Evolutionary conservation across 2,888 invertebrate species (phyloP).

Genomic region (Drosophila leonis): DNA sequence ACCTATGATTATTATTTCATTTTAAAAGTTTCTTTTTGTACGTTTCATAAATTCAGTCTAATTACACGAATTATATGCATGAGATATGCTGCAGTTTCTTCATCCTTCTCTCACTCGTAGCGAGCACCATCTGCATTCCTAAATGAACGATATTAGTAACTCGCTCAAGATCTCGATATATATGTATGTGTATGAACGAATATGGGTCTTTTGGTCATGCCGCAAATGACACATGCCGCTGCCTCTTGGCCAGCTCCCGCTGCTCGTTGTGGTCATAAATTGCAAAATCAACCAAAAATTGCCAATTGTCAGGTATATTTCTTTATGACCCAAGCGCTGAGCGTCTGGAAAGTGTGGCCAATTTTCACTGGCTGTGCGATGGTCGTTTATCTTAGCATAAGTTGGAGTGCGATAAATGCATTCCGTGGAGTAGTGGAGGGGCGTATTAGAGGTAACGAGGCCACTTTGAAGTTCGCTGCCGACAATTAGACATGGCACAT

Average conservation of each 20-base stretch:
- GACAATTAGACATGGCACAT: constrained; percentile 84
- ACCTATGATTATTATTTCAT: not conserved
- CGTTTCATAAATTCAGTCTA: not conserved
- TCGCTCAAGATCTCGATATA: constrained; percentile 3
- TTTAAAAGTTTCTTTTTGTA: no score
- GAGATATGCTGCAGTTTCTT: not conserved
- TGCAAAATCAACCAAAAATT: constrained; percentile 75
- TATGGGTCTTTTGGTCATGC: constrained; percentile 71
- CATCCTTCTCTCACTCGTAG: no score
- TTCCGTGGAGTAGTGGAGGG: constrained; percentile 57
- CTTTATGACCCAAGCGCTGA: constrained; percentile 41
- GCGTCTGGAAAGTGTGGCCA: constrained; percentile 71
- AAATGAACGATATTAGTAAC: not conserved
- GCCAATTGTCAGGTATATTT: constrained; percentile 62
- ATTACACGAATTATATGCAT: not conserved
- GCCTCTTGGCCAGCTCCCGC: constrained; percentile 9
- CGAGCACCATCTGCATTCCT: not conserved
- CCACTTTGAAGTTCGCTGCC: constrained; percentile 65
- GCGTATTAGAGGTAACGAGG: constrained; percentile 12
- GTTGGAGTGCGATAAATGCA: constrained; percentile 83
- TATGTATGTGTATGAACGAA: constrained; percentile 27
- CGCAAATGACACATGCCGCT: constrained; percentile 43
- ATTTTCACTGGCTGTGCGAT: constrained; percentile 60
- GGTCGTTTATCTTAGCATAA: constrained; percentile 79
- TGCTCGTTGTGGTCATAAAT: constrained; percentile 57